phyloP scores from a whole-genome alignment of 2,888 invertebrate species.

The Acanthococcus lagerstroemiae region DNA sequence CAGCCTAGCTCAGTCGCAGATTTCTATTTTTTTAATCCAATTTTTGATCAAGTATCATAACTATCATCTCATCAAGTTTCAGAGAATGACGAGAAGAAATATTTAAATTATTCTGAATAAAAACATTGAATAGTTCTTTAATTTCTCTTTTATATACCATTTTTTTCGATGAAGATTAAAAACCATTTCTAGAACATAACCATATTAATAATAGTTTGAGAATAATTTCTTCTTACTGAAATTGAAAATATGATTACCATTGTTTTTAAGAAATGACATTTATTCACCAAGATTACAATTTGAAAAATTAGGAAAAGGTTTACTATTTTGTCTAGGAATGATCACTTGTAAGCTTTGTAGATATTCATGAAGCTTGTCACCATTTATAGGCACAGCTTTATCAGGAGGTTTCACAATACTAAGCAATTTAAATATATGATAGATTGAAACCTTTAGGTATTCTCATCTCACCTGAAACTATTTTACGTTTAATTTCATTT shows the following conservation, averaged over 20 bases:
- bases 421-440: background rate
- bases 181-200: slow-evolving; percentile 2
- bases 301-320: slow-evolving; percentile 4
- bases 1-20: too few species aligned
- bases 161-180: slow-evolving; percentile 7
- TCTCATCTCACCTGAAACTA: background rate
- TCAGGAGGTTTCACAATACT: background rate
- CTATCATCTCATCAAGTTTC: too few species aligned
- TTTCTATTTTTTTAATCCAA: too few species aligned
- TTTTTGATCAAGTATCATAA: too few species aligned
- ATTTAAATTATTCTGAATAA: background rate
- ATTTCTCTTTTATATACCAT: background rate
- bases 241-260: background rate
- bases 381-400: background rate
- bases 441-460: background rate
- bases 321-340: background rate
- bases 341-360: slow-evolving; percentile 2
- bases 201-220: slow-evolving; percentile 1
- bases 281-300: background rate
- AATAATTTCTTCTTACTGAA: background rate
- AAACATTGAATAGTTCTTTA: background rate
- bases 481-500: slow-evolving; percentile 8
- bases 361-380: slow-evolving; percentile 6
- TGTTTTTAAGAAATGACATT: background rate
- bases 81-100: background rate